A percentile compares a stretch with the other conserved stretches of the same genome.
phyloP scores from a whole-genome alignment of 1,140 invertebrate species.

The Caenorhabditis inopinata region DNA sequence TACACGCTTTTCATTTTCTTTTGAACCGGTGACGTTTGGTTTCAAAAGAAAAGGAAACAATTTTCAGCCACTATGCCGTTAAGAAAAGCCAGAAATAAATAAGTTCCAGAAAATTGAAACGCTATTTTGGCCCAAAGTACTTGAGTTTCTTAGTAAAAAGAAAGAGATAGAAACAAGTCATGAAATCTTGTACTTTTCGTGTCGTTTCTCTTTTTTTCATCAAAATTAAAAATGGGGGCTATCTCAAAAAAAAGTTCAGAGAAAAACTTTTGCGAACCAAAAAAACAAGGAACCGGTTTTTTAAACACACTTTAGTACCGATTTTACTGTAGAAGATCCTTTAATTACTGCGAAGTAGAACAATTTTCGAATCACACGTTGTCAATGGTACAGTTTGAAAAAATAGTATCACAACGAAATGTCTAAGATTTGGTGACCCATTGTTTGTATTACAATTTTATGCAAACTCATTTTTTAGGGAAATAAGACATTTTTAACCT shows the following conservation, averaged over 20 bases:
- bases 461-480: too few relatives aligned
- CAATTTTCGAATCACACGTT: not conserved
- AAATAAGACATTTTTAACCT: too few relatives aligned
- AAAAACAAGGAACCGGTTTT: not conserved
- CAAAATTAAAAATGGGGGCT: too few relatives aligned
- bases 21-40: slow-evolving; percentile 7
- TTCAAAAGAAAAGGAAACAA: not conserved
- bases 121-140: not conserved
- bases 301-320: slow-evolving; percentile 8
- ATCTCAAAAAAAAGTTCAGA: not conserved
- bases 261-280: not conserved
- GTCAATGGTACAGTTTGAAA: too few relatives aligned
- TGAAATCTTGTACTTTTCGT: not conserved
- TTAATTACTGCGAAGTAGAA: slow-evolving; percentile 13
- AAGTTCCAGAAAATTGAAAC: not conserved
- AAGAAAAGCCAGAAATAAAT: not conserved
- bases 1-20: slow-evolving; percentile 2
- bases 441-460: too few relatives aligned
- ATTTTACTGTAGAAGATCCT: not conserved
- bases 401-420: too few relatives aligned
- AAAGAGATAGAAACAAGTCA: not conserved
- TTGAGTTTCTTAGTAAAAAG: not conserved
- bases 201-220: too few relatives aligned
- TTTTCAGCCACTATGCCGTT: not conserved
- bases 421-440: too few relatives aligned